A percentile compares a stretch with the other conserved stretches of the same genome.
These are phyloP conservation scores for Neoascia interrupta DNA, from an alignment of 2,888 invertebrate genomes.

Conservation along the genomic window DNA sequence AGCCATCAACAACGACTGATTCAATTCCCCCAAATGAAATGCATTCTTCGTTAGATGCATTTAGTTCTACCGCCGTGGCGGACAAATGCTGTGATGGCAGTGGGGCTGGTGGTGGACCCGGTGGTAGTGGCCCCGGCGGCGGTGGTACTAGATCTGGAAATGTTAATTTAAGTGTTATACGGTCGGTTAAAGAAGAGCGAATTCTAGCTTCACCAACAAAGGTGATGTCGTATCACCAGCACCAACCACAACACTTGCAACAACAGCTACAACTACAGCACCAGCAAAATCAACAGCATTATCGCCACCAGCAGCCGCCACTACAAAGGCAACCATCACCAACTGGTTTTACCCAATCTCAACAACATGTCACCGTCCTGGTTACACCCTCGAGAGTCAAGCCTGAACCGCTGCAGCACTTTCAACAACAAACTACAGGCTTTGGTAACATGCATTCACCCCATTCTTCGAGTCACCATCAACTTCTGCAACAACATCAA, in stretches of 20 bases:
- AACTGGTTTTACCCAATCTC: slow-evolving; percentile 74
- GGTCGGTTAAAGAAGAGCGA: slow-evolving; percentile 79
- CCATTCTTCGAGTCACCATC: slow-evolving; percentile 61
- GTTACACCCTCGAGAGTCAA: slow-evolving; percentile 81
- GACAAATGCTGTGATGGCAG: slow-evolving; percentile 30
- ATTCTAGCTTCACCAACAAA: slow-evolving; percentile 78
- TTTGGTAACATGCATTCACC: slow-evolving; percentile 74
- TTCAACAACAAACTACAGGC: slow-evolving; percentile 73
- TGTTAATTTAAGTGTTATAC: slow-evolving; percentile 78
- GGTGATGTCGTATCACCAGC: slow-evolving; percentile 75
- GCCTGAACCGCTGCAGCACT: slow-evolving; percentile 76
- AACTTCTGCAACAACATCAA: slow-evolving; percentile 74
- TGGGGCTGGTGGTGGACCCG: slow-evolving; percentile 36
- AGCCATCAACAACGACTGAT: slow-evolving; percentile 76
- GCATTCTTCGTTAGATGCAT: slow-evolving; percentile 56
- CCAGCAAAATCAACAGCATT: slow-evolving; percentile 80
- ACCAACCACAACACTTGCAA: slow-evolving; percentile 70
- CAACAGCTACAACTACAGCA: slow-evolving; percentile 73
- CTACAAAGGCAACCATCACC: slow-evolving; percentile 75
- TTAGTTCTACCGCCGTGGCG: slow-evolving; percentile 8
- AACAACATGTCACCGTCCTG: slow-evolving; percentile 80
- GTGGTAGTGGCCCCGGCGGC: slow-evolving; percentile 53
- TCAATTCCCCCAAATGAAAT: slow-evolving; percentile 74
- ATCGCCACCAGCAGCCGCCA: slow-evolving; percentile 78
- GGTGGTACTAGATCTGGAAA: slow-evolving; percentile 58